Conservation (phyloP, 2,888 invertebrate genomes). For the Drosophila suboccidentalis region DNA sequence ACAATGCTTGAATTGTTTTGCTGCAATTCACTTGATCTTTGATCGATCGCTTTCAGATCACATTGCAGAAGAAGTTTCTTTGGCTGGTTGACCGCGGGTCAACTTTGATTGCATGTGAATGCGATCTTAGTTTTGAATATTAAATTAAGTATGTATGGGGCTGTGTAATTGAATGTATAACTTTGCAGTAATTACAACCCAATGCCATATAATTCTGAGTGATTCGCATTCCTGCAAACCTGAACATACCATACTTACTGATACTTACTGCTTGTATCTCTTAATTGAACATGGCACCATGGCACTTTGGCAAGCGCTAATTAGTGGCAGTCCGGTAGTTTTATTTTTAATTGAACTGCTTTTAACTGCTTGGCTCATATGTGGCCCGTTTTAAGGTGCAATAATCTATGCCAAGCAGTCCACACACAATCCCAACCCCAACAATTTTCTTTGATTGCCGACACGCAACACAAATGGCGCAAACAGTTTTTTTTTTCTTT, state of each 20-base stretch:
- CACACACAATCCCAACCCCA: background rate
- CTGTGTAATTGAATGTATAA: background rate
- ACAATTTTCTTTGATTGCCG: conserved; percentile 38
- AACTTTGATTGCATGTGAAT: conserved; percentile 5
- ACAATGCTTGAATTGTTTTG: conserved; percentile 1
- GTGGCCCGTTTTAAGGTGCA: conserved; percentile 31
- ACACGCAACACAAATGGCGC: conserved; percentile 56
- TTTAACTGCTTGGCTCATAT: conserved; percentile 10
- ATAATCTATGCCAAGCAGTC: conserved; percentile 25
- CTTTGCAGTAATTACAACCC: conserved; percentile 14
- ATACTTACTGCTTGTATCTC: conserved; percentile 27
- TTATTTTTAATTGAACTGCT: conserved; percentile 28
- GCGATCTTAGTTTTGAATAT: conserved; percentile 8
- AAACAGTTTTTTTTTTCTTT: conserved; percentile 19
- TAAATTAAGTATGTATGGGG: background rate
- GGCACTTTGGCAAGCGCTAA: conserved; percentile 31
- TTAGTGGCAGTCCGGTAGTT: conserved; percentile 33
- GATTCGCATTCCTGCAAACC: conserved; percentile 51
- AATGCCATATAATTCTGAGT: conserved; percentile 40
- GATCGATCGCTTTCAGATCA: conserved; percentile 1
- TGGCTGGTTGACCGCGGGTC: conserved; percentile 14
- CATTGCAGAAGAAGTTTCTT: conserved; percentile 7
- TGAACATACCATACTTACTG: conserved; percentile 27
- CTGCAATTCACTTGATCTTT: background rate
- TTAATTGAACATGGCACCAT: conserved; percentile 57